These are phyloP conservation scores for Tetragnatha montana DNA, from an alignment of 2,888 invertebrate genomes.

Conservation along the genomic window DNA sequence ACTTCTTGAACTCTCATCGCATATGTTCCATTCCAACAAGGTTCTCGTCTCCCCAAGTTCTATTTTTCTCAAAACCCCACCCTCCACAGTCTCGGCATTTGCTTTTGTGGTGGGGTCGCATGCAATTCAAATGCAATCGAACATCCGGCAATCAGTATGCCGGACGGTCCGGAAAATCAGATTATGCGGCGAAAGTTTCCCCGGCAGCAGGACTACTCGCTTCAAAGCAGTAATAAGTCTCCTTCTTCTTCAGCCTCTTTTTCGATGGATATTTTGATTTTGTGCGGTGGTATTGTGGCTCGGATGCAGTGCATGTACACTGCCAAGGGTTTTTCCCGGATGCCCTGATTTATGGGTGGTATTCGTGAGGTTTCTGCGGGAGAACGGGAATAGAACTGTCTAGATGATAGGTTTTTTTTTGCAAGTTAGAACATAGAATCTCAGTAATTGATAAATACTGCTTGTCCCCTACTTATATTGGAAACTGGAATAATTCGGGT, in stretches of 20 bases:
- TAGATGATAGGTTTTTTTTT: too few relatives aligned
- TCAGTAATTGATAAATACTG: too few relatives aligned
- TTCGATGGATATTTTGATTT: background rate
- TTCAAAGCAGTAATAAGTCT: background rate
- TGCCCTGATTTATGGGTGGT: too few relatives aligned
- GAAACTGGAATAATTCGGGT: too few relatives aligned
- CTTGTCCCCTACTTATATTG: too few relatives aligned
- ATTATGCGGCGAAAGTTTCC: conserved; percentile 21
- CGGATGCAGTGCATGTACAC: background rate
- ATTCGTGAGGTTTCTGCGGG: too few relatives aligned
- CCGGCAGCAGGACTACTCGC: background rate
- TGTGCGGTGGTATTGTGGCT: background rate
- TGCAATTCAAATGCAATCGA: conserved; percentile 62
- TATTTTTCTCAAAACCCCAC: too few relatives aligned
- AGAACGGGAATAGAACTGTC: too few relatives aligned
- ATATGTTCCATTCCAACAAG: too few relatives aligned
- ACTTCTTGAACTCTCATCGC: too few relatives aligned
- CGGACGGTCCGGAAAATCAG: conserved; percentile 55
- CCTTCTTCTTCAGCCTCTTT: background rate
- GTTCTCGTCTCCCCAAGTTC: too few relatives aligned
- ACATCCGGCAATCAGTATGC: conserved; percentile 60
- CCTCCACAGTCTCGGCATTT: background rate
- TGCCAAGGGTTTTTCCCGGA: background rate
- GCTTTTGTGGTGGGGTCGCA: background rate
- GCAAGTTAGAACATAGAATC: too few relatives aligned